Evolutionary conservation across 2,888 invertebrate genomes (phyloP).

Genomic region (Hydraecia micacea): DNA sequence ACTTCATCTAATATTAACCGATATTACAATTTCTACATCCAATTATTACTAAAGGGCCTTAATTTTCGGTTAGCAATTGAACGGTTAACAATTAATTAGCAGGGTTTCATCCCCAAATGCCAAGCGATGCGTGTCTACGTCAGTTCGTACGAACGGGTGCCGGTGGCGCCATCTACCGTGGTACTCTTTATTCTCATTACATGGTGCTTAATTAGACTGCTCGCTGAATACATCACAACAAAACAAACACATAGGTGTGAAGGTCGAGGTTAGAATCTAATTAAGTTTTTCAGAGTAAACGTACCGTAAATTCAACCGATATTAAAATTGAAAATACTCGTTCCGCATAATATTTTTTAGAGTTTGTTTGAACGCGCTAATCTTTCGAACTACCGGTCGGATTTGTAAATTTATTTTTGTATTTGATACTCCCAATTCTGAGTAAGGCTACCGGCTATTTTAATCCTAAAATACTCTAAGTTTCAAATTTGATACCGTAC

Average conservation of each 20-base stretch:
- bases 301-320: not conserved
- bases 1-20: not conserved
- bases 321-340: not conserved
- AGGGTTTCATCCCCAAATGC: not conserved
- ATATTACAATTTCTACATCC: not conserved
- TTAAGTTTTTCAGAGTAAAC: not conserved
- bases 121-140: not conserved
- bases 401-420: not conserved
- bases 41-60: not conserved
- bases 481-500: too few relatives aligned
- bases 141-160: not conserved
- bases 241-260: not conserved
- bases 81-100: not conserved
- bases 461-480: too few relatives aligned
- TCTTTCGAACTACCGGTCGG: not conserved
- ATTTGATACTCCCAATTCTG: too few relatives aligned
- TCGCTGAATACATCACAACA: not conserved
- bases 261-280: not conserved
- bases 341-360: not conserved
- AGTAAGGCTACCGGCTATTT: too few relatives aligned
- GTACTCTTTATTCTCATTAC: not conserved
- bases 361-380: not conserved
- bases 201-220: conserved; percentile 17
- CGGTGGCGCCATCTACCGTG: not conserved
- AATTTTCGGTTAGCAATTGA: not conserved